Evolutionary conservation across 1,140 invertebrate species (phyloP).

Genomic region (Harpegnathos saltator): DNA sequence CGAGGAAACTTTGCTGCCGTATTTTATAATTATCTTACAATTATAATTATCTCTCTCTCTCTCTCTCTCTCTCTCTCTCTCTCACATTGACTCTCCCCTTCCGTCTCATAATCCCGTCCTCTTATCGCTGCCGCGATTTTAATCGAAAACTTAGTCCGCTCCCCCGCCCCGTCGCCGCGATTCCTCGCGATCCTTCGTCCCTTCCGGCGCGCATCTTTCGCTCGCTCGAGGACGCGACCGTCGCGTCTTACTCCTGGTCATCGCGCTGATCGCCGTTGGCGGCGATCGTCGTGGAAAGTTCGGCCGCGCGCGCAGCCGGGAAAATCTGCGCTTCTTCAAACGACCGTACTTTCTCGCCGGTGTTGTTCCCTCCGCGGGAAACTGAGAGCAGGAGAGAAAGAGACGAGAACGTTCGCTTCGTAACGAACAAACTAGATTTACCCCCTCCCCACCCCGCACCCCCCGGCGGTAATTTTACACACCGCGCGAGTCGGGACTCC

Average conservation of each 20-base stretch:
- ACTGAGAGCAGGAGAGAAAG: background rate
- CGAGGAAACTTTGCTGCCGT: conserved; percentile 47
- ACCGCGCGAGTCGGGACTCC: background rate
- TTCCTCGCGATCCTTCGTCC: background rate
- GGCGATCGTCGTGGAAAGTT: conserved; percentile 47
- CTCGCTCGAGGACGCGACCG: too few relatives aligned
- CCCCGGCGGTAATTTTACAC: conserved; percentile 56
- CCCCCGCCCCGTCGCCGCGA: too few relatives aligned
- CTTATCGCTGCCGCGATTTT: conserved; percentile 27
- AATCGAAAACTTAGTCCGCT: conserved; percentile 19
- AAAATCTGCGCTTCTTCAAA: conserved; percentile 56
- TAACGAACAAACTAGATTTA: conserved; percentile 73
- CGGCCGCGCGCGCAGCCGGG: conserved; percentile 9
- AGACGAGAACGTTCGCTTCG: background rate
- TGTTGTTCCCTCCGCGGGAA: background rate
- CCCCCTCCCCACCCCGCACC: conserved; percentile 16
- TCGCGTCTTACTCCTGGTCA: too few relatives aligned
- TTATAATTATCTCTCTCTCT: conserved; percentile 44
- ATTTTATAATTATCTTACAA: conserved; percentile 57
- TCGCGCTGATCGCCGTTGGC: conserved; percentile 64
- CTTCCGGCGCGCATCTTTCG: conserved; percentile 14
- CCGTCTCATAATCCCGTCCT: conserved; percentile 16
- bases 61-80: conserved; percentile 13
- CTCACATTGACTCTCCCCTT: too few relatives aligned
- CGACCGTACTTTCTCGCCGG: conserved; percentile 1